A percentile compares a stretch with the other conserved stretches of the same genome.
Conservation (phyloP, 2,113 vertebrate genomes). For the Aspidoscelis tigris region DNA sequence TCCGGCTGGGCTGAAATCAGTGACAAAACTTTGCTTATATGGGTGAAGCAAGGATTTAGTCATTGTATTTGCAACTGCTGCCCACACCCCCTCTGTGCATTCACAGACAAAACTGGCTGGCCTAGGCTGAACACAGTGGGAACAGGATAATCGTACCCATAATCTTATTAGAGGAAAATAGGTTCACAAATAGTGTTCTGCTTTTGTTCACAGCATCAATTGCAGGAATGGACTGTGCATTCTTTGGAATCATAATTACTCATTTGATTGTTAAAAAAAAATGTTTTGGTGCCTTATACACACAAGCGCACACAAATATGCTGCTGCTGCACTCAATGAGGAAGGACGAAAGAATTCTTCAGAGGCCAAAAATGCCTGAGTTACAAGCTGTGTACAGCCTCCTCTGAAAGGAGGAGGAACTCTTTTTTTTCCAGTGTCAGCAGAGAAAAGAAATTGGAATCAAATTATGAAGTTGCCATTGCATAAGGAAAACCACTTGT, state of each 20-base stretch:
- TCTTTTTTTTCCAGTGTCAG: slow-evolving; percentile 17
- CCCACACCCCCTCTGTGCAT: slow-evolving; percentile 7
- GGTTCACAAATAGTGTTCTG: slow-evolving; percentile 45
- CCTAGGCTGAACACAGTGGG: slow-evolving; percentile 18
- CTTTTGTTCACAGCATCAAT: slow-evolving; percentile 36
- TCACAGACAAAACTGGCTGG: not conserved
- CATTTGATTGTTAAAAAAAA: slow-evolving; percentile 24
- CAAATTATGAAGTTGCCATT: slow-evolving; percentile 36
- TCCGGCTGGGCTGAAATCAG: slow-evolving; percentile 4
- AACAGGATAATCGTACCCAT: slow-evolving; percentile 47
- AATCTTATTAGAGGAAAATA: slow-evolving; percentile 62
- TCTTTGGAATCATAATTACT: not conserved
- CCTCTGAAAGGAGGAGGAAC: slow-evolving; percentile 21
- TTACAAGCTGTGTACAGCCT: not conserved
- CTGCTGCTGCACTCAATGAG: not conserved
- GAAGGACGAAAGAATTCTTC: slow-evolving; percentile 17
- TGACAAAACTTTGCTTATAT: slow-evolving; percentile 22
- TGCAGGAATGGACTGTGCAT: not conserved
- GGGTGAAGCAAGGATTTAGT: slow-evolving; percentile 5
- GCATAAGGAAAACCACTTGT: slow-evolving; percentile 37
- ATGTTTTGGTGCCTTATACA: not conserved
- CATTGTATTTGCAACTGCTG: slow-evolving; percentile 44
- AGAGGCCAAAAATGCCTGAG: not conserved
- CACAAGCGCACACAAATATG: slow-evolving; percentile 9
- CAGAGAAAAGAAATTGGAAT: slow-evolving; percentile 15